phyloP scores from a whole-genome alignment of 2,888 invertebrate genomes.

The Slavum lentiscoides region DNA sequence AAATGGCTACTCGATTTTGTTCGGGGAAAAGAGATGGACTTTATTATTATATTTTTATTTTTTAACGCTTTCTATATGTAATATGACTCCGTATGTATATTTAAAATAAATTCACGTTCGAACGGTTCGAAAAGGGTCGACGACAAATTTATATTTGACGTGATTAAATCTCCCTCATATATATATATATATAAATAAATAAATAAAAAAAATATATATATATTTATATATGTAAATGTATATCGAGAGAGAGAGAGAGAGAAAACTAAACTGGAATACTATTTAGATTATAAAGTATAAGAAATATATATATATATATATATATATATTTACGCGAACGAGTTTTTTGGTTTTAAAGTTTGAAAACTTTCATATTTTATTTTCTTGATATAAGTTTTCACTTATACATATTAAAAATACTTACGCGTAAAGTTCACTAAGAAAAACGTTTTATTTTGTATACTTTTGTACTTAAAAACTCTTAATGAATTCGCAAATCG shows the following conservation, averaged over 20 bases:
- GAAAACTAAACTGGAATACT: too few relatives aligned
- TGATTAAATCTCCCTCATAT: background rate
- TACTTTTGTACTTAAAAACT: too few relatives aligned
- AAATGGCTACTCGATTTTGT: background rate
- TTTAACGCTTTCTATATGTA: background rate
- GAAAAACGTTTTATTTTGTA: too few relatives aligned
- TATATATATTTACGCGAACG: too few relatives aligned
- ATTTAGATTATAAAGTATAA: background rate
- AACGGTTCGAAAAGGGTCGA: slow-evolving; percentile 11
- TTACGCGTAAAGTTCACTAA: too few relatives aligned
- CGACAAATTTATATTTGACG: background rate
- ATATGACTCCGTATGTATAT: background rate
- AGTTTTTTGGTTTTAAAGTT: background rate
- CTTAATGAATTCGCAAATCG: too few relatives aligned
- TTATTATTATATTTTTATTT: background rate
- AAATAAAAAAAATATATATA: too few relatives aligned
- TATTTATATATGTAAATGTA: too few relatives aligned
- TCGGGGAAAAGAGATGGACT: background rate
- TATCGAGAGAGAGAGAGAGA: too few relatives aligned
- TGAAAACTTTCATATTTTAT: background rate
- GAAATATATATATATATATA: background rate
- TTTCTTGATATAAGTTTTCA: background rate
- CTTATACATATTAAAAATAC: too few relatives aligned
- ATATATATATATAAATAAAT: too few relatives aligned
- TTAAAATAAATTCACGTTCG: slow-evolving; percentile 13